Base-by-base conservation (phyloP, 2,797 vertebrate genomes). In the Petrocephalus sullivani region DNA sequence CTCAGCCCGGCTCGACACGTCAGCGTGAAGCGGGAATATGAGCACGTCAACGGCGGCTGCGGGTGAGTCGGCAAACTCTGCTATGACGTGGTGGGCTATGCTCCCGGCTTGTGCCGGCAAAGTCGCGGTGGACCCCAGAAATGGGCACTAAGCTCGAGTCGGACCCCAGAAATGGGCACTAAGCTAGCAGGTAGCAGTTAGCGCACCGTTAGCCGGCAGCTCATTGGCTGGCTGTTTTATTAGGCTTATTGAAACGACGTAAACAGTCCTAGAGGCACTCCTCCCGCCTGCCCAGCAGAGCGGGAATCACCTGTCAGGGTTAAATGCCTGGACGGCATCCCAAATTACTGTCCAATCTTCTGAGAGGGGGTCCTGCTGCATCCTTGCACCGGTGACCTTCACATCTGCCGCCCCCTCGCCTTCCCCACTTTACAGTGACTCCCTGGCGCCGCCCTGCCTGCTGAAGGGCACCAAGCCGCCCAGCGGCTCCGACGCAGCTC, bases 1-100 rank as follows among this genome's bases (percentile, higher is more conserved):
- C 97, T 98, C 93, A 97, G 96, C 90, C 98, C 98, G 92, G 97
- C 97, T 0, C 95, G 97, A 90, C 95, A 98, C 89, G 96, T 98
- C 94, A 98, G 96, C 0, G 96, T 99, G 91, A 99, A 99, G 93
- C 95, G 98, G 92, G 98, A 99, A 92, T 99, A 99, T 33, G 98
- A 99, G 94, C 98, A 99, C 94, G 97, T 99, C 95, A 99, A 99
- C 0, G 83, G 88, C 33, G 51, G 98, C 92, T 98, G 98, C 91
- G 99, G 98, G 98, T 99, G 95, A 92, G 87, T 14, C 7, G 10
- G 0, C 7, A 12, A 6, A 37, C 14, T 14, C 23, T 21, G 21
- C 21, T 23, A 23, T 64, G 21, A 28, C 60, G 21, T 21, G 10
- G n/a, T 23, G 60, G 21, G 60, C 58, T 19, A 14, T 19, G 28